phyloP scores from a whole-genome alignment of 37 sponge, comb jelly and placozoan species.

The Beroe ovata region DNA sequence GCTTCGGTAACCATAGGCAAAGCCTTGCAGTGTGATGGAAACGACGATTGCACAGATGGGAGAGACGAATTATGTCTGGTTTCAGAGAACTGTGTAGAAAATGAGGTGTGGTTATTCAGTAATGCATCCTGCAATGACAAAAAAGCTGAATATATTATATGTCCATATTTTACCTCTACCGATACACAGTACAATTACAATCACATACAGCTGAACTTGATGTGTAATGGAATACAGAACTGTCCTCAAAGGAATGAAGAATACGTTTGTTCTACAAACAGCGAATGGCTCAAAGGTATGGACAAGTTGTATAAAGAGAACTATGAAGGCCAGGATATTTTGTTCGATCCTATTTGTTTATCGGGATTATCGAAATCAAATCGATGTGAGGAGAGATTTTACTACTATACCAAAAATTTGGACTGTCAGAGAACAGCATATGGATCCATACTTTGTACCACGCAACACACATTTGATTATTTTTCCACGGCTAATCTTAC shows the following conservation, averaged over 20 bases:
- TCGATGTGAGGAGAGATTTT: background rate
- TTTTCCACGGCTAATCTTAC: too few relatives aligned
- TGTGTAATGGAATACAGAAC: background rate
- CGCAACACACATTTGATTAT: too few relatives aligned
- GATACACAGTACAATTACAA: background rate
- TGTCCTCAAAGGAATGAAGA: background rate
- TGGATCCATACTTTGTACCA: too few relatives aligned
- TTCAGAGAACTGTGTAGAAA: background rate
- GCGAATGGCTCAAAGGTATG: background rate
- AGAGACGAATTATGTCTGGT: background rate
- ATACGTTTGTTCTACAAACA: background rate
- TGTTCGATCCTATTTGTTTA: background rate
- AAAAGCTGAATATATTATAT: background rate
- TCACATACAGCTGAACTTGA: background rate
- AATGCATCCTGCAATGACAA: background rate
- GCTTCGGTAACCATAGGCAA: background rate
- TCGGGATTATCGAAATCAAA: background rate
- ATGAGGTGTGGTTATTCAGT: background rate
- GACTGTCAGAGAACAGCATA: background rate
- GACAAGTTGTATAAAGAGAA: too few relatives aligned
- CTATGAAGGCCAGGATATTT: background rate
- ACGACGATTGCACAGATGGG: background rate
- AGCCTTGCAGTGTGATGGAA: slow-evolving; percentile 1
- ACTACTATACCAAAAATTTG: background rate
- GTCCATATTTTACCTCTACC: background rate